A percentile compares a stretch with the other conserved stretches of the same genome.
Conservation (phyloP, 2,113 vertebrate genomes). For the Tupaia chinensis region DNA sequence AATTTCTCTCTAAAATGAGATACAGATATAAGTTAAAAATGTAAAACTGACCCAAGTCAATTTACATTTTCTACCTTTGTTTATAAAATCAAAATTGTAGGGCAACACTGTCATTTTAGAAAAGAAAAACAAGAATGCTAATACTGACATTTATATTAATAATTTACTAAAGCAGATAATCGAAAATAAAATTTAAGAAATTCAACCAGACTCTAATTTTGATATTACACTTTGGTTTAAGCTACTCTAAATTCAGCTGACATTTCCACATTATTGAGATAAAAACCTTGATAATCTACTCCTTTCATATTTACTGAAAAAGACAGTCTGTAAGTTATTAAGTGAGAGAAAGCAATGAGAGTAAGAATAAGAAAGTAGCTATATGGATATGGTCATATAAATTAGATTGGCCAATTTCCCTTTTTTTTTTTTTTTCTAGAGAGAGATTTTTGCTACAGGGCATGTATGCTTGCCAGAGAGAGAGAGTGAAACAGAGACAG, state of each 20-base stretch:
- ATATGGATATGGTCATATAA: not conserved
- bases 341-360: not conserved
- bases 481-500: too few relatives aligned
- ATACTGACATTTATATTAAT: not conserved
- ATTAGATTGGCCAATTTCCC: not conserved
- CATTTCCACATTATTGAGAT: not conserved
- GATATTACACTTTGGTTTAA: not conserved
- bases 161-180: not conserved
- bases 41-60: not conserved
- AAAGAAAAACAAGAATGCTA: not conserved
- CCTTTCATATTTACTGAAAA: not conserved
- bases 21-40: not conserved
- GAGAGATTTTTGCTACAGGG: too few relatives aligned
- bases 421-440: too few relatives aligned
- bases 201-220: slow-evolving; percentile 20
- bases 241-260: not conserved
- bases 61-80: not conserved
- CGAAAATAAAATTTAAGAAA: not conserved
- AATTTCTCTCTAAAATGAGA: not conserved
- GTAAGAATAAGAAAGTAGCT: not conserved
- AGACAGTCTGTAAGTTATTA: not conserved
- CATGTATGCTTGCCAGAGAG: too few relatives aligned
- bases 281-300: not conserved
- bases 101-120: not conserved
- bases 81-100: not conserved